A percentile compares a stretch with the other conserved stretches of the same genome.
These are phyloP conservation scores for Fissipunctia ypsillon DNA, from an alignment of 2,888 invertebrate species.

Conservation along the genomic window DNA sequence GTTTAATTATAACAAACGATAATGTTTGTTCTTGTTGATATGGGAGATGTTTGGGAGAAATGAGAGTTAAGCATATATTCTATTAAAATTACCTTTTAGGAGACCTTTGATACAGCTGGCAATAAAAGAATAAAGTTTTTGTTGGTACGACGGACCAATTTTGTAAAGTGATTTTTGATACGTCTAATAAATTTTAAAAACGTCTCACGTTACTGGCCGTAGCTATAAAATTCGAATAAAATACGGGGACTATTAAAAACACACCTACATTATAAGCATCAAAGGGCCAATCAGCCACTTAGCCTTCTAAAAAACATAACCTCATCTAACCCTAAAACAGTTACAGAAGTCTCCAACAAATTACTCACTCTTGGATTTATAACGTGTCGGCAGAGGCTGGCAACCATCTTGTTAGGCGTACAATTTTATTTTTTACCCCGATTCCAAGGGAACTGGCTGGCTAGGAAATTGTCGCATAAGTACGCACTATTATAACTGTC, in stretches of 20 bases:
- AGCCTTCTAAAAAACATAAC: slow-evolving; percentile 51
- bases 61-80: not conserved
- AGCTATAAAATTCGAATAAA: slow-evolving; percentile 47
- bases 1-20: slow-evolving; percentile 64
- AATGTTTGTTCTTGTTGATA: slow-evolving; percentile 53
- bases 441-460: slow-evolving; percentile 61
- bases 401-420: slow-evolving; percentile 74
- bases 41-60: slow-evolving; percentile 26
- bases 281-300: slow-evolving; percentile 27
- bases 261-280: slow-evolving; percentile 32
- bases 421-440: slow-evolving; percentile 74
- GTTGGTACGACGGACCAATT: slow-evolving; percentile 16
- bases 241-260: slow-evolving; percentile 46
- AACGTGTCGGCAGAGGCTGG: slow-evolving; percentile 71
- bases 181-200: slow-evolving; percentile 27
- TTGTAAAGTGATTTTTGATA: slow-evolving; percentile 20
- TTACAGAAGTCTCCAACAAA: slow-evolving; percentile 51
- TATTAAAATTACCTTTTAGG: slow-evolving; percentile 10
- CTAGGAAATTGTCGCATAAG: slow-evolving; percentile 61
- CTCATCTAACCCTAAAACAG: slow-evolving; percentile 51
- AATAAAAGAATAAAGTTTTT: slow-evolving; percentile 24
- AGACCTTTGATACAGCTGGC: slow-evolving; percentile 1
- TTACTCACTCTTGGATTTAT: slow-evolving; percentile 73
- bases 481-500: slow-evolving; percentile 60
- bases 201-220: slow-evolving; percentile 20